phyloP scores from a whole-genome alignment of 1,140 invertebrate species.

The Neodiprion fabricii region DNA sequence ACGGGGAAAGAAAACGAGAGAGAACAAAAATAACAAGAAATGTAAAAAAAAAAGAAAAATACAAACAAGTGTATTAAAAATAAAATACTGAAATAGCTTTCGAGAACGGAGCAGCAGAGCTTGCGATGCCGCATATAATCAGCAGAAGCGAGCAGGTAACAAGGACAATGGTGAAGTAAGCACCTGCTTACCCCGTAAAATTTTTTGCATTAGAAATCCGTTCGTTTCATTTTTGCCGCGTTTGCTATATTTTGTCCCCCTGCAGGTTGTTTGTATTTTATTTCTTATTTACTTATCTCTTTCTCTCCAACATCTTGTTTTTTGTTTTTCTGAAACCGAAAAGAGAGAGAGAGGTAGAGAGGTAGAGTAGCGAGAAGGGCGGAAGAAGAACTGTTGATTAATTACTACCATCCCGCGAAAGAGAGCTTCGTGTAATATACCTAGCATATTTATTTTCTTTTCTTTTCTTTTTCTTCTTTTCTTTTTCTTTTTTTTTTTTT shows the following conservation, averaged over 20 bases:
- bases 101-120: background rate
- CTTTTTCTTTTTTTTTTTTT: background rate
- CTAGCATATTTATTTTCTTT: background rate
- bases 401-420: too few species aligned
- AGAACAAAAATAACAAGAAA: too few species aligned
- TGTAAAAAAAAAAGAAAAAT: too few species aligned
- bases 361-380: too few species aligned
- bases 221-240: background rate
- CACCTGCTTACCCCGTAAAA: constrained; percentile 3
- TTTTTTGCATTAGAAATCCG: background rate
- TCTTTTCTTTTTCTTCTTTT: background rate
- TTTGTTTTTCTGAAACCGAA: background rate
- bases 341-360: too few species aligned
- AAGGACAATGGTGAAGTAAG: background rate
- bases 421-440: too few species aligned
- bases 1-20: too few species aligned
- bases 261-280: background rate
- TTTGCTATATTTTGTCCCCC: background rate
- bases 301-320: too few species aligned
- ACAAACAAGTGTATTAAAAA: too few species aligned
- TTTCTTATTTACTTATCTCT: background rate
- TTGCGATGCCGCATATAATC: too few species aligned
- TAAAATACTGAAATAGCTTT: background rate
- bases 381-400: too few species aligned
- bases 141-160: background rate